Base-by-base conservation (phyloP, 2,888 invertebrate genomes). In the Arge pagana region DNA sequence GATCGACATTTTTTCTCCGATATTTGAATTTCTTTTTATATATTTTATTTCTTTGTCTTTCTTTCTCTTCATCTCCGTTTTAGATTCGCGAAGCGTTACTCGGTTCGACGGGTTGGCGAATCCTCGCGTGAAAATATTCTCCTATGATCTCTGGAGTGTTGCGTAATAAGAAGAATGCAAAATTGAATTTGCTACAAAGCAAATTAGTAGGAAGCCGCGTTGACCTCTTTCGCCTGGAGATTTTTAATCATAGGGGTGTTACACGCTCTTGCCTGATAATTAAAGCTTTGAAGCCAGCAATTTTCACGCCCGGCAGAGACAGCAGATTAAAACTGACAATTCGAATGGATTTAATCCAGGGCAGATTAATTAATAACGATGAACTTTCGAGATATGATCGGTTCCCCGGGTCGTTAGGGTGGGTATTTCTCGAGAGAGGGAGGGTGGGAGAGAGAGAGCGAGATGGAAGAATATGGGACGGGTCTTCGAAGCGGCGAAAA, bases 321-420 rank as follows among this genome's bases (percentile, higher is more conserved):
- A 52, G 39, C 57, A 40, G 54, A 49, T 58, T 57, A 49, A 50
- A 54, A 37, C 57, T 43, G 48, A 52, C 60, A 61, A 65, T 65
- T 56, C 65, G 62, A 67, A 68, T 67, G 65, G 66, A 59, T 67
- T 66, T 66, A 66, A 69, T 65, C 65, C 60, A 59, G 55, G 52
- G 51, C 64, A 58, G 64, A 65, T 65, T 65, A 65, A 65, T 65
- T 64, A 65, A 64, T 64, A 64, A 58, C 30, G 11, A 6, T 16
- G 6, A 28, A 41, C 26, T 26, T 24, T 24, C 11, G 41, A 41
- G 41, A 41, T 41, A 41, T 3, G 16, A 37, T 37, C 37, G 16
- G 5, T n/a, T n/a, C 37, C 37, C 18, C 18, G n/a, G 23, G 10
- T 23, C 11, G 16, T 41, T 23, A 33, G 24, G 41, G 10, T 7